A percentile compares a stretch with the other conserved stretches of the same genome.
Conservation (phyloP, 2,888 invertebrate genomes). For the Rhimphoctona megacephalus region DNA sequence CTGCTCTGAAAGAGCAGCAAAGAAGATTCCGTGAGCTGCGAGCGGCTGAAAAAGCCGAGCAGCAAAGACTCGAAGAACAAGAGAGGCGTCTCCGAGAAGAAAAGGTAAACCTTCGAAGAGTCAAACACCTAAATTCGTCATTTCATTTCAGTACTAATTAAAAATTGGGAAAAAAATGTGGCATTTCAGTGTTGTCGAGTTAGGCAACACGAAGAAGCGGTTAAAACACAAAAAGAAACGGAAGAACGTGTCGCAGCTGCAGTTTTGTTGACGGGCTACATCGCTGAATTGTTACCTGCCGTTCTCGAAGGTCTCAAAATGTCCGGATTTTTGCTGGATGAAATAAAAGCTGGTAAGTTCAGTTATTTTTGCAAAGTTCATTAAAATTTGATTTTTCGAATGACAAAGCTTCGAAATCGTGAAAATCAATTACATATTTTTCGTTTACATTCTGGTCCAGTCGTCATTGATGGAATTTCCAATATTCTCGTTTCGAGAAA, state of each 20-base stretch:
- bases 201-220: slow-evolving; percentile 89
- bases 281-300: slow-evolving; percentile 93
- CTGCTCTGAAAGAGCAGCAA: slow-evolving; percentile 92
- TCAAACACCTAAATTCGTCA: not conserved
- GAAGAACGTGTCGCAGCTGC: slow-evolving; percentile 93
- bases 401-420: too few relatives aligned
- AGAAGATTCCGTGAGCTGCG: slow-evolving; percentile 90
- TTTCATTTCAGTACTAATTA: not conserved
- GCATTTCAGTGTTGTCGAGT: slow-evolving; percentile 88
- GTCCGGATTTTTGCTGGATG: slow-evolving; percentile 89
- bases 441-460: not conserved
- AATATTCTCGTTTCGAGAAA: not conserved
- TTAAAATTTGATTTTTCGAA: not conserved
- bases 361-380: not conserved
- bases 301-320: slow-evolving; percentile 93
- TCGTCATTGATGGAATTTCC: not conserved
- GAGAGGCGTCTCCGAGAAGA: slow-evolving; percentile 90
- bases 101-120: slow-evolving; percentile 85
- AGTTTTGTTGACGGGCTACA: slow-evolving; percentile 93
- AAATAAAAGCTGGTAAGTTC: slow-evolving; percentile 87
- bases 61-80: slow-evolving; percentile 92
- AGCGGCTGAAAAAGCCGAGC: slow-evolving; percentile 93
- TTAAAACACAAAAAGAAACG: slow-evolving; percentile 89
- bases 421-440: not conserved
- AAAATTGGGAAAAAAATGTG: not conserved